Evolutionary conservation across 2,797 vertebrate genomes (phyloP).

Genomic region (Centroberyx gerrardi): DNA sequence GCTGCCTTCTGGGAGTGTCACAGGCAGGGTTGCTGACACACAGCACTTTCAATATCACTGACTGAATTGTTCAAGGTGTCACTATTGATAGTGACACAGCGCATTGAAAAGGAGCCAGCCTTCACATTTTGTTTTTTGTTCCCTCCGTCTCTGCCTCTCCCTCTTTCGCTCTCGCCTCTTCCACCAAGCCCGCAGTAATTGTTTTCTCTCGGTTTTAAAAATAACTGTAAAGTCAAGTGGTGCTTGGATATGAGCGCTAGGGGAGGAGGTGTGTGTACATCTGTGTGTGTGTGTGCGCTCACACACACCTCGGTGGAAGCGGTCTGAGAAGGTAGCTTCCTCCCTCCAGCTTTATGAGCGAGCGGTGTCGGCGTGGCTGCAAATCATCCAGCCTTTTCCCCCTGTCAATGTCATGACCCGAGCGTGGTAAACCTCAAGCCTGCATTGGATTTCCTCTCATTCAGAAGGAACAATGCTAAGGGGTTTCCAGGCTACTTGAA

Average conservation of each 20-base stretch:
- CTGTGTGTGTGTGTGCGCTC: not conserved
- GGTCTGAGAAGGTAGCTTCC: conserved; percentile 17
- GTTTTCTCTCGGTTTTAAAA: conserved; percentile 55
- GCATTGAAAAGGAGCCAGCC: conserved; percentile 69
- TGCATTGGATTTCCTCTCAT: conserved; percentile 79
- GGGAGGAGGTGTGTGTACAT: not conserved
- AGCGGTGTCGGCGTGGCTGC: conserved; percentile 37
- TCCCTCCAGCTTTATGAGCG: conserved; percentile 31
- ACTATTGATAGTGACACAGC: conserved; percentile 81
- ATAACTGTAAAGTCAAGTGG: conserved; percentile 45
- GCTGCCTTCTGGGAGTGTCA: conserved; percentile 80
- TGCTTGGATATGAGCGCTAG: not conserved
- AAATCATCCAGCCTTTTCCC: conserved; percentile 35
- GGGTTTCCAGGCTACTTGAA: conserved; percentile 76
- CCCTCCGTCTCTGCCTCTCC: conserved; percentile 56
- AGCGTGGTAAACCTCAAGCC: conserved; percentile 69
- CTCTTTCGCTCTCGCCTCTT: conserved; percentile 28
- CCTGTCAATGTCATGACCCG: conserved; percentile 76
- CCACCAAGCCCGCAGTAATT: conserved; percentile 21
- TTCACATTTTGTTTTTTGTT: conserved; percentile 72
- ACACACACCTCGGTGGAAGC: not conserved
- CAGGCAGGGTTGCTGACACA: conserved; percentile 78
- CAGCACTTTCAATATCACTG: conserved; percentile 83
- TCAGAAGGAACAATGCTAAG: conserved; percentile 73
- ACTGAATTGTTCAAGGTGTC: conserved; percentile 85